These are phyloP conservation scores for Rhadinocentrus ornatus DNA, from an alignment of 2,797 vertebrate species.

Conservation along the genomic window DNA sequence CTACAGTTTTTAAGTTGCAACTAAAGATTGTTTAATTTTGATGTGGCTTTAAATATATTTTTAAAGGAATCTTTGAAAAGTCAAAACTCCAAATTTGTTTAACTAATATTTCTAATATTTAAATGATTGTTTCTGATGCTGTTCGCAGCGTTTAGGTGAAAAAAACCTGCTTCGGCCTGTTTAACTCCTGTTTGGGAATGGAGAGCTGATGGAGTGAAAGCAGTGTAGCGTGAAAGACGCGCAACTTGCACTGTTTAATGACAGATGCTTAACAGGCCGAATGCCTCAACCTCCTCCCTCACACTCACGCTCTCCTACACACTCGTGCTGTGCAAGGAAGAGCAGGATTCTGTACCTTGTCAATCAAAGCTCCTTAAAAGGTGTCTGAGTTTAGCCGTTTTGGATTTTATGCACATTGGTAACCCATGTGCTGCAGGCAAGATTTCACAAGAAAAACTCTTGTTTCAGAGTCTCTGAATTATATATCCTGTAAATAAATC, in stretches of 20 bases:
- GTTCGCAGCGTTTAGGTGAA: background rate
- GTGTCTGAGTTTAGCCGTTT: slow-evolving; percentile 29
- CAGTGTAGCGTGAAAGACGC: slow-evolving; percentile 66
- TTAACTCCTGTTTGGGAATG: slow-evolving; percentile 27
- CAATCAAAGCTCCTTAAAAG: slow-evolving; percentile 54
- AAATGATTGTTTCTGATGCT: background rate
- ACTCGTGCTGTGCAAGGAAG: slow-evolving; percentile 26
- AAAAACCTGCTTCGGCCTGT: too few species aligned
- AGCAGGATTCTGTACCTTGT: slow-evolving; percentile 52
- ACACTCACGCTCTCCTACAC: slow-evolving; percentile 22
- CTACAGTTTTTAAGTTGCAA: background rate
- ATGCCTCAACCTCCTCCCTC: slow-evolving; percentile 56
- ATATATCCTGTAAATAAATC: too few species aligned
- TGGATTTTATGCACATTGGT: slow-evolving; percentile 30
- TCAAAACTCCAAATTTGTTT: background rate
- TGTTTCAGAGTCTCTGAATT: background rate
- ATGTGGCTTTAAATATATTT: too few species aligned
- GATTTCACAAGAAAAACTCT: background rate
- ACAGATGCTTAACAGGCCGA: slow-evolving; percentile 75
- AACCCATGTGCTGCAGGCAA: slow-evolving; percentile 14
- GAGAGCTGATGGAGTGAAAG: slow-evolving; percentile 46
- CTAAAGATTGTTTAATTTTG: background rate
- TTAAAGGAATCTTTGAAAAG: too few species aligned
- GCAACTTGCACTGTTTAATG: slow-evolving; percentile 65
- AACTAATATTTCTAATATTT: background rate